A percentile compares a stretch with the other conserved stretches of the same genome.
Conservation (phyloP, 1,140 invertebrate species). For the Lasaia peninsularis region DNA sequence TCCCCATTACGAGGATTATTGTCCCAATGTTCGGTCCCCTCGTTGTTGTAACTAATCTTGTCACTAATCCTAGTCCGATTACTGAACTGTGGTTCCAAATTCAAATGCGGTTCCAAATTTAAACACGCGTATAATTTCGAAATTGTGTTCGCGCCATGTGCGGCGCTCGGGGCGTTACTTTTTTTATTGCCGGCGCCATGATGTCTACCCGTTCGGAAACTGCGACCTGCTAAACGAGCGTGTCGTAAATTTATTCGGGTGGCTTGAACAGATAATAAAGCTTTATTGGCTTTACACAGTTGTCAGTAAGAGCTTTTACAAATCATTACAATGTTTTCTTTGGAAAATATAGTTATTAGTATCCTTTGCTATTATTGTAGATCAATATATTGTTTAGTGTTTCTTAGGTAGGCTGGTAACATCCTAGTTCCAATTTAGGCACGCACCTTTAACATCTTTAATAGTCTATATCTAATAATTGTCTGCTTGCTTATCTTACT, state of each 20-base stretch:
- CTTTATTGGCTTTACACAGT: conserved; percentile 55
- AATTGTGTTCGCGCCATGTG: conserved; percentile 56
- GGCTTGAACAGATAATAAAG: conserved; percentile 55
- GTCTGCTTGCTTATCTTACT: no score
- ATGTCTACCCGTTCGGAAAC: conserved; percentile 48
- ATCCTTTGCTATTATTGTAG: no score
- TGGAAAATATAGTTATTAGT: neutral
- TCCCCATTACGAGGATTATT: conserved; percentile 45
- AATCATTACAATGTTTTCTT: neutral
- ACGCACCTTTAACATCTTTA: no score
- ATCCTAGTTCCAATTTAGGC: no score
- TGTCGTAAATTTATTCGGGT: conserved; percentile 49
- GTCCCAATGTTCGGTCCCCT: conserved; percentile 41
- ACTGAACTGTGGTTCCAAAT: conserved; percentile 45
- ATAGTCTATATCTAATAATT: no score
- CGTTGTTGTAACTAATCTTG: conserved; percentile 68
- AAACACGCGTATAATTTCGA: conserved; percentile 68
- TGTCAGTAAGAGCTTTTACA: conserved; percentile 22
- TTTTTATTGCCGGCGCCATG: conserved; percentile 41
- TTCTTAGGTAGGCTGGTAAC: no score
- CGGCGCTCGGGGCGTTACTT: conserved; percentile 43
- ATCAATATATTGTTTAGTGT: no score
- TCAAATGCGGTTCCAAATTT: conserved; percentile 63
- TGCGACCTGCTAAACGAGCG: conserved; percentile 43
- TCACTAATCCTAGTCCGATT: conserved; percentile 66